These are phyloP conservation scores for Asbolus verrucosus DNA, from an alignment of 1,140 invertebrate genomes.

Conservation along the genomic window DNA sequence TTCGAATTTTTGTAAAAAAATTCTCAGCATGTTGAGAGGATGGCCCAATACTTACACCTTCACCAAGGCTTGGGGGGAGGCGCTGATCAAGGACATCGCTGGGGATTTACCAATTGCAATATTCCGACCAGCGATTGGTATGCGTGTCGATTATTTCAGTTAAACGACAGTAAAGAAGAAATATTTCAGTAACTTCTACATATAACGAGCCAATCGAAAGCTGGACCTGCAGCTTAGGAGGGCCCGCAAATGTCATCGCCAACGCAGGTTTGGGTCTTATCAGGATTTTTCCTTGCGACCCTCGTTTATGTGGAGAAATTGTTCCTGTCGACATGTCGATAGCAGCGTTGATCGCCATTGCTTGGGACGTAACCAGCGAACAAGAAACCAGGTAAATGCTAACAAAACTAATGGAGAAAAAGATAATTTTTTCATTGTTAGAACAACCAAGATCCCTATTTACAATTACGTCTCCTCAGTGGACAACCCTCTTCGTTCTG, in stretches of 20 bases:
- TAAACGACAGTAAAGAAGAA: not conserved
- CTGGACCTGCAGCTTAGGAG: slow-evolving; percentile 94
- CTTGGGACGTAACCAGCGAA: slow-evolving; percentile 74
- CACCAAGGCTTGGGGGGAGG: slow-evolving; percentile 80
- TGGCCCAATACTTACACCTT: slow-evolving; percentile 83
- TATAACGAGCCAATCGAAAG: slow-evolving; percentile 80
- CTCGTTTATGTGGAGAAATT: slow-evolving; percentile 75
- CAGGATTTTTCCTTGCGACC: slow-evolving; percentile 75
- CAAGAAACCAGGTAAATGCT: too few species aligned
- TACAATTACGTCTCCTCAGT: slow-evolving; percentile 78
- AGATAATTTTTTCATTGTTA: too few species aligned
- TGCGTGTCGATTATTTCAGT: slow-evolving; percentile 55
- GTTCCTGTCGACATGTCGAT: slow-evolving; percentile 88
- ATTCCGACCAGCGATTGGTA: slow-evolving; percentile 74
- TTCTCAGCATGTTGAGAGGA: slow-evolving; percentile 72
- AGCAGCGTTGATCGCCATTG: slow-evolving; percentile 80
- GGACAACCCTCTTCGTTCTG: slow-evolving; percentile 76
- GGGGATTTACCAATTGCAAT: slow-evolving; percentile 74
- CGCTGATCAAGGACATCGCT: slow-evolving; percentile 69
- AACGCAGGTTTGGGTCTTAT: slow-evolving; percentile 76
- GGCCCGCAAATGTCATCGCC: slow-evolving; percentile 76
- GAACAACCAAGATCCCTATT: slow-evolving; percentile 66
- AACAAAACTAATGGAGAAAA: too few species aligned
- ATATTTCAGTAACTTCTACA: slow-evolving; percentile 78
- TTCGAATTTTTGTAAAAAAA: too few species aligned